Evolutionary conservation across 2,113 vertebrate species (phyloP), one percentile per base, ranked within the genome.

Genomic region (Malurus cyaneus): DNA sequence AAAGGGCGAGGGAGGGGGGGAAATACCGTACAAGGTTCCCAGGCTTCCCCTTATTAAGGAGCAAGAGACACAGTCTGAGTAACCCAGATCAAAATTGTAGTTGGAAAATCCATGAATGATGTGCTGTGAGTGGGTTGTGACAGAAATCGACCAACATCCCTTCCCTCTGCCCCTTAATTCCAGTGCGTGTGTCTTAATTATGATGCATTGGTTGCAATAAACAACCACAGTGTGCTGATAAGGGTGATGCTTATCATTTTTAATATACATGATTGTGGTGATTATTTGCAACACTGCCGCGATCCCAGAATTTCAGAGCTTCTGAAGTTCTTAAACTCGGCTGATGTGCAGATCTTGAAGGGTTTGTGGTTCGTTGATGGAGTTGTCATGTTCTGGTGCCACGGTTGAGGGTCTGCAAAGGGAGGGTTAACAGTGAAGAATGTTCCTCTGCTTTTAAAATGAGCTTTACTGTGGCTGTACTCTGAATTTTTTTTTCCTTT

Each of bases 251-350:
- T 41, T 73, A 2, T 44, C 28, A 92, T 89, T 91, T 26, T n/a
- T 60, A 29, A 46, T 47, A 64, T 77, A 56, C 52, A 36, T 36
- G 80, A 24, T 31, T 34, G 57, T 60, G 64, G 32, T 62, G 88
- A 85, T 94, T 49, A 36, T n/a, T 72, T 6, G 5, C 52, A 78
- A 29, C 8, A 9, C 59, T 60, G 46, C 61, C 2, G 18, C 52
- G n/a, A 80, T 88, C 32, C 24, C n/a, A 42, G 65, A 39, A 85
- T 85, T 77, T 92, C 31, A 6, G 65, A 62, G 93, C 88, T 97
- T 80, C 65, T 90, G 89, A 97, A 98, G 97, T 97, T 98, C 92
- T 87, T 91, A 89, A 98, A 98, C 95, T 97, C 60, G 1, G 32
- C 52, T 71, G 44, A 49, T 95, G n/a, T 66, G 79, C 7, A 21